Conservation (phyloP, 2,113 vertebrate species). For the Megaptera novaeangliae region DNA sequence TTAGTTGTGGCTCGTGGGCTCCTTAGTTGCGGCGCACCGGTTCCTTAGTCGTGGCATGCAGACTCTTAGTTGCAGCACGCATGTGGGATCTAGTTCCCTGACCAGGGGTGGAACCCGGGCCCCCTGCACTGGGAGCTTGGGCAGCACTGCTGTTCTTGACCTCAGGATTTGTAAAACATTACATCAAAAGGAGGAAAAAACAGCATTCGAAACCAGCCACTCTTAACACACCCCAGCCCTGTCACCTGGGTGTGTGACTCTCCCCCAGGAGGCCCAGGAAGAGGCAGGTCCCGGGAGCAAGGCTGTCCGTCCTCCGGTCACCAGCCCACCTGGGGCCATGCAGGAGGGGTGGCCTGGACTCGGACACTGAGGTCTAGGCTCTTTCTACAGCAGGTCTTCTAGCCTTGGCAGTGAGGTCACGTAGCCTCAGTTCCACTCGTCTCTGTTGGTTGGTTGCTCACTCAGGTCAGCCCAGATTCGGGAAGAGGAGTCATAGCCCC, state of each 20-base stretch:
- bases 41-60: too few species aligned
- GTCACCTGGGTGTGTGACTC: not conserved
- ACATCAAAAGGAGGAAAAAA: conserved; percentile 71
- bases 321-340: not conserved
- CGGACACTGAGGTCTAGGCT: not conserved
- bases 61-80: too few species aligned
- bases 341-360: not conserved
- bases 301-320: not conserved
- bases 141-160: not conserved
- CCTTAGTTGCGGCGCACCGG: too few species aligned
- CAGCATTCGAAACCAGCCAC: not conserved
- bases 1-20: too few species aligned
- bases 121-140: too few species aligned
- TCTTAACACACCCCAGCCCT: not conserved
- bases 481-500: not conserved
- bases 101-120: too few species aligned
- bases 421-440: not conserved
- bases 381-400: not conserved
- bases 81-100: too few species aligned
- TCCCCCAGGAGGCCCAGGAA: not conserved
- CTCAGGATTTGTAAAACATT: conserved; percentile 61
- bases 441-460: not conserved
- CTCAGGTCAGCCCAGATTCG: not conserved
- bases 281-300: not conserved
- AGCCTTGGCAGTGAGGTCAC: not conserved